Conservation (phyloP, 1,140 invertebrate genomes). For the Aradophagus sp. region DNA sequence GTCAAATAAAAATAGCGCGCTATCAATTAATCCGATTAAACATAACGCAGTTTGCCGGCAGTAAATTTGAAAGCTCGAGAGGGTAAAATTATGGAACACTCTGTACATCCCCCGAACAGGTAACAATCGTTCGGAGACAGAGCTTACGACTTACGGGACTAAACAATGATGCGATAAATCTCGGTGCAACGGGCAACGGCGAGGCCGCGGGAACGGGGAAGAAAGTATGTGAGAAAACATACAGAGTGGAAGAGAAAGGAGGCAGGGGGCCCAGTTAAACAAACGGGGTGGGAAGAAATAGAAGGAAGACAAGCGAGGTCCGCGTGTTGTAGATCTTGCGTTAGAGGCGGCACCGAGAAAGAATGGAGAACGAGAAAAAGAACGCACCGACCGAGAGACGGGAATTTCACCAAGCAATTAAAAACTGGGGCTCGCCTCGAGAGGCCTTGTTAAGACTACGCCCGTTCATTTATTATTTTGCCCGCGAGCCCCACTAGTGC, state of each 20-base stretch:
- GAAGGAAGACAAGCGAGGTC: constrained; percentile 44
- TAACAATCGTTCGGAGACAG: constrained; percentile 60
- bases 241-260: constrained; percentile 39
- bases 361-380: constrained; percentile 45
- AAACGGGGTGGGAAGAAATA: constrained; percentile 54
- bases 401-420: constrained; percentile 65
- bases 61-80: constrained; percentile 52
- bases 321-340: constrained; percentile 53
- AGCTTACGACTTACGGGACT: constrained; percentile 60
- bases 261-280: constrained; percentile 40
- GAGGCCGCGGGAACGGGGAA: constrained; percentile 26
- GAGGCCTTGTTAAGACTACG: constrained; percentile 67
- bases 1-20: too few species aligned
- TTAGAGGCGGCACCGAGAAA: constrained; percentile 43
- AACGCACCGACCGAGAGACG: constrained; percentile 34
- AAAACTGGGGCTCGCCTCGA: constrained; percentile 69
- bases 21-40: constrained; percentile 42
- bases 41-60: constrained; percentile 16
- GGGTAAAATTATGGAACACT: constrained; percentile 56
- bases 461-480: constrained; percentile 70
- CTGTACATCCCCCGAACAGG: constrained; percentile 50
- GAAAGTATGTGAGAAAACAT: constrained; percentile 60
- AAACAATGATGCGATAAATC: constrained; percentile 64
- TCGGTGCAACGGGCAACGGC: constrained; percentile 24
- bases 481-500: constrained; percentile 51